Conservation (phyloP, 2,888 invertebrate genomes). For the Horisme vitalbata region DNA sequence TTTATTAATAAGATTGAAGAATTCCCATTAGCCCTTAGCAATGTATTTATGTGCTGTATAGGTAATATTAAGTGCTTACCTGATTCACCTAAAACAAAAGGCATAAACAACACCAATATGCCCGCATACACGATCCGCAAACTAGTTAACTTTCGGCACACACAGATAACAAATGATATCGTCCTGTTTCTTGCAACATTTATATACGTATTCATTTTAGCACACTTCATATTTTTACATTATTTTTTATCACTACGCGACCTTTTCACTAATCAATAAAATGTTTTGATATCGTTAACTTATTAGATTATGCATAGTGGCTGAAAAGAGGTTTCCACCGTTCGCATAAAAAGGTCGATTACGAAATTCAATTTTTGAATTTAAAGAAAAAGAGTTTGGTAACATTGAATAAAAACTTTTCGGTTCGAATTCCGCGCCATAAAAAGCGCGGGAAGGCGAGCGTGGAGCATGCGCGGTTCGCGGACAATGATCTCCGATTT, state of each 20-base stretch:
- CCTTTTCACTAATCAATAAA: neutral
- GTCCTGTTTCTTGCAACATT: conserved; percentile 35
- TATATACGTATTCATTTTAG: conserved; percentile 24
- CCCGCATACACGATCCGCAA: conserved; percentile 60
- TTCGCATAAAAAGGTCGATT: no score
- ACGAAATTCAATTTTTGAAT: neutral
- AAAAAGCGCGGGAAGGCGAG: conserved; percentile 62
- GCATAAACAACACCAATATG: conserved; percentile 59
- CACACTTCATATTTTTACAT: conserved; percentile 39
- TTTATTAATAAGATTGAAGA: no score
- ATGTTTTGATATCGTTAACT: neutral
- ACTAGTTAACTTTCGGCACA: conserved; percentile 50
- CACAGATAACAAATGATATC: conserved; percentile 43
- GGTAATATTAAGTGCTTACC: conserved; percentile 43
- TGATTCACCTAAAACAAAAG: conserved; percentile 58
- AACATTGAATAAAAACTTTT: neutral
- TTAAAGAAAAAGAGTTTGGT: neutral
- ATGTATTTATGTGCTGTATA: no score
- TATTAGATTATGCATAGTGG: neutral
- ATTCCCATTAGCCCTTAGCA: no score
- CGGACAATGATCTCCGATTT: conserved; percentile 63
- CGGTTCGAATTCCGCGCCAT: conserved; percentile 49
- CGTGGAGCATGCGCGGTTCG: conserved; percentile 64
- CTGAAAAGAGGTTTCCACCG: no score
- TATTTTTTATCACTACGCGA: neutral